Conservation (phyloP, 2,797 vertebrate species). For the Oryzias sinensis region DNA sequence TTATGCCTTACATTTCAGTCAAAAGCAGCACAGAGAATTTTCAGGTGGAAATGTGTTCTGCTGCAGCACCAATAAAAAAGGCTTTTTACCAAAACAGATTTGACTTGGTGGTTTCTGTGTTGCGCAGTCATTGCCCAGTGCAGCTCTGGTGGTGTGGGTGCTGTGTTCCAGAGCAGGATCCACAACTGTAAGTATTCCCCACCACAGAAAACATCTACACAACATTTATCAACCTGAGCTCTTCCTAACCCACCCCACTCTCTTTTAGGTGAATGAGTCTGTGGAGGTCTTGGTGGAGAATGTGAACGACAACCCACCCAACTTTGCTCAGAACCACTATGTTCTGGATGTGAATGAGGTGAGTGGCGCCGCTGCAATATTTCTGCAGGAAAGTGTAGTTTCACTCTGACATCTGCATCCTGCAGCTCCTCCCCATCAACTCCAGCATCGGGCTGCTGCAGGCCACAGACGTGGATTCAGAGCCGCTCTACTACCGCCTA, state of each 20-base stretch:
- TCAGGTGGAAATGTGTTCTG: no score
- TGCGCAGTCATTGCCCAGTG: slow-evolving; percentile 59
- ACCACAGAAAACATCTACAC: background rate
- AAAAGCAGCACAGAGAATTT: no score
- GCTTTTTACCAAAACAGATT: background rate
- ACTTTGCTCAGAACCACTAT: slow-evolving; percentile 73
- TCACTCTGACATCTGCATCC: slow-evolving; percentile 4
- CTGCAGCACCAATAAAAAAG: no score
- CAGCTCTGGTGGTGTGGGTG: slow-evolving; percentile 70
- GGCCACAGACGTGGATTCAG: slow-evolving; percentile 75
- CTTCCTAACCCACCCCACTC: background rate
- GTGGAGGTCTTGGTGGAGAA: slow-evolving; percentile 74
- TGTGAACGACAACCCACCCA: slow-evolving; percentile 80
- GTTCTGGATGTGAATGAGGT: slow-evolving; percentile 79
- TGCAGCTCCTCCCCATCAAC: slow-evolving; percentile 72
- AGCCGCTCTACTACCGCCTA: slow-evolving; percentile 74
- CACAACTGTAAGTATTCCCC: slow-evolving; percentile 71
- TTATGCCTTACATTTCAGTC: no score
- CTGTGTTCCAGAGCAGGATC: slow-evolving; percentile 69
- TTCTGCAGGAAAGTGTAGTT: no score
- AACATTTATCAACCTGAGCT: background rate
- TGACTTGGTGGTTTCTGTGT: background rate
- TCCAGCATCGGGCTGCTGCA: slow-evolving; percentile 72
- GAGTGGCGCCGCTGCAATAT: slow-evolving; percentile 10
- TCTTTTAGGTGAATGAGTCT: slow-evolving; percentile 68